Base-by-base conservation (phyloP, 1,140 invertebrate species). In the Pygmarrhopalites habei region DNA sequence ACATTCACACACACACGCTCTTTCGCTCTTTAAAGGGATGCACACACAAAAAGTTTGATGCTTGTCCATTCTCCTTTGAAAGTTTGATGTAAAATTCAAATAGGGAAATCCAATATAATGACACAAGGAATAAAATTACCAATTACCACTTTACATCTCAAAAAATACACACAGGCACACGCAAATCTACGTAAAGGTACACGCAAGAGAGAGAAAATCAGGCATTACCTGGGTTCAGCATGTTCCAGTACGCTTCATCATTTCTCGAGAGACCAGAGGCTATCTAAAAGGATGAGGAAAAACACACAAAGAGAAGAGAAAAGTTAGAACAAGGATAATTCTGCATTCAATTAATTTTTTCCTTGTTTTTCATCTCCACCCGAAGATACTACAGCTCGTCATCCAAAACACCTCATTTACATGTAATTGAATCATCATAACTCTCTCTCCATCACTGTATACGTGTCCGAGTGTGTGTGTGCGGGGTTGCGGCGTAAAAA, bases 201-300 rank as follows among this genome's bases (percentile, higher is more conserved):
- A 41, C 39, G n/a, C 12, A 41, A n/a, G n/a, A n/a, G n/a, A 12
- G 39, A 41, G 12, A 41, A 51, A 19, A 12, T 25, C 14, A 12
- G 7, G 23, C 23, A 51, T 62, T 59, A 62, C 60, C 60, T 59
- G 51, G 52, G n/a, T 63, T 39, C 28, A 62, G 10, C 39, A 57
- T 41, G 53, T 44, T 62, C 60, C 60, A 62, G 21, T 56, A 57
- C 12, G 19, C 59, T 23, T 59, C 60, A 30, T 62, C 60, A 47
- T 57, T 57, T 44, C 60, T 25, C 15, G 32, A 35, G 2, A 62
- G 53, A 32, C 60, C 60, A 29, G 60, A 17, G 4, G 57, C 55
- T 14, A 62, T 60, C 60, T 62, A 32, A 15, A 26, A 58, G 12
- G 15, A 47, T 25, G 17, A 44, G 15, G 19, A 29, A 58, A 58